A percentile compares a stretch with the other conserved stretches of the same genome.
These are phyloP conservation scores for Thaleichthys pacificus DNA, from an alignment of 2,797 vertebrate genomes.

Conservation along the genomic window DNA sequence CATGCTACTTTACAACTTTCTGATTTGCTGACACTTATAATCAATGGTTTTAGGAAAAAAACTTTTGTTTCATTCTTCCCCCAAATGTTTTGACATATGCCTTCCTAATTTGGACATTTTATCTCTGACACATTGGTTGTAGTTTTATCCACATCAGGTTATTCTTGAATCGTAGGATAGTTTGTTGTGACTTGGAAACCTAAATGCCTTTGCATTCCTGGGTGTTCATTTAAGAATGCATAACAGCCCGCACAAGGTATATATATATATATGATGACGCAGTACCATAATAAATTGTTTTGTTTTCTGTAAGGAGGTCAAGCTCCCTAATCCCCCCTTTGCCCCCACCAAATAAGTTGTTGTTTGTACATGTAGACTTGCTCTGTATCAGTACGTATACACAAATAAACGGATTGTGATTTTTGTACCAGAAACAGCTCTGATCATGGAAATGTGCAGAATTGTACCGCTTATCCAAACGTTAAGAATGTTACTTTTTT, in stretches of 20 bases:
- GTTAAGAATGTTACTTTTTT: conserved; percentile 18
- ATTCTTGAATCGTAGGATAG: neutral
- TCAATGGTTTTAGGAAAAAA: too few relatives aligned
- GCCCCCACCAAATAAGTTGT: neutral
- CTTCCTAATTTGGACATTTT: neutral
- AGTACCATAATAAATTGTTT: neutral
- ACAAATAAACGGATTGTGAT: neutral
- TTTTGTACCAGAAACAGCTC: neutral
- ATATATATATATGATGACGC: too few relatives aligned
- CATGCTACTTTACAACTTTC: neutral
- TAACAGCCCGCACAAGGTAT: neutral
- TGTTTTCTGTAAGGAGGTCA: neutral
- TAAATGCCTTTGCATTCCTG: conserved; percentile 4
- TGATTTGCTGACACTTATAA: neutral
- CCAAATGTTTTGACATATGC: too few relatives aligned
- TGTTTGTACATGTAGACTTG: neutral
- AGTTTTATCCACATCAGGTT: neutral
- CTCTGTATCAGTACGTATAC: neutral
- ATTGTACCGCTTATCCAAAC: neutral
- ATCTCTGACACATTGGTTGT: neutral
- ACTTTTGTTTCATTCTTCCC: neutral
- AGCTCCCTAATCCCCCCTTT: neutral
- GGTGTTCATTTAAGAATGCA: neutral
- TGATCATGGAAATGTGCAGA: neutral
- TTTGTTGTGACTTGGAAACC: neutral